These are phyloP conservation scores for Eustalomyia histrio DNA, from an alignment of 2,888 invertebrate species.

Conservation along the genomic window DNA sequence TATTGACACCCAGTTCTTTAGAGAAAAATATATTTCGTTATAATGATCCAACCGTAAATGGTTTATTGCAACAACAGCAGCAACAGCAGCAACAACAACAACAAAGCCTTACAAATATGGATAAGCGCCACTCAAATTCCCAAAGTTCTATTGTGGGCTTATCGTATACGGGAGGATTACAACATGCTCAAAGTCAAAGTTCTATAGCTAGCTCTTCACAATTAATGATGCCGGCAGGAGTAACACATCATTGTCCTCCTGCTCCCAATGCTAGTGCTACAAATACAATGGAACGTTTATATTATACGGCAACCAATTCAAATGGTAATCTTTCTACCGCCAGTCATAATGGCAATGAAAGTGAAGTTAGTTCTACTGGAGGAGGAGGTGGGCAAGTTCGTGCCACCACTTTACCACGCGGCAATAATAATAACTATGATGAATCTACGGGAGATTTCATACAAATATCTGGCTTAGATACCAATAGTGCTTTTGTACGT, in stretches of 20 bases:
- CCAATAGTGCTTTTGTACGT: slow-evolving; percentile 81
- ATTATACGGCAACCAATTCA: slow-evolving; percentile 70
- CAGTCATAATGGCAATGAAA: slow-evolving; percentile 72
- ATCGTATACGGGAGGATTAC: slow-evolving; percentile 71
- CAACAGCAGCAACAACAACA: slow-evolving; percentile 70
- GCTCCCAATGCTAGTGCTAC: slow-evolving; percentile 74
- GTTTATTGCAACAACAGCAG: slow-evolving; percentile 73
- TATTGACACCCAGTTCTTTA: slow-evolving; percentile 78
- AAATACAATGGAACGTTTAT: slow-evolving; percentile 74
- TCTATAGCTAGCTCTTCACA: slow-evolving; percentile 78
- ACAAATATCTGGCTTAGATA: slow-evolving; percentile 83
- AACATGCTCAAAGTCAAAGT: slow-evolving; percentile 79
- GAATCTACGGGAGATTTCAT: slow-evolving; percentile 81
- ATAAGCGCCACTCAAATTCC: slow-evolving; percentile 75
- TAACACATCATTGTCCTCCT: slow-evolving; percentile 75
- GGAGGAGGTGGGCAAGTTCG: slow-evolving; percentile 75
- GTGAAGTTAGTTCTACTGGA: slow-evolving; percentile 66
- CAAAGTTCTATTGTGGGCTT: slow-evolving; percentile 74
- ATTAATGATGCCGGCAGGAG: slow-evolving; percentile 68
- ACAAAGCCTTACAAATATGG: slow-evolving; percentile 55
- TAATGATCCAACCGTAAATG: slow-evolving; percentile 79
- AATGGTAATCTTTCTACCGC: slow-evolving; percentile 64
- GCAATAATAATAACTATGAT: slow-evolving; percentile 81
- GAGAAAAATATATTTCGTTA: slow-evolving; percentile 80
- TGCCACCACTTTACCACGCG: slow-evolving; percentile 87